phyloP scores from a whole-genome alignment of 2,888 invertebrate species.

The Scaptomyza reducta region DNA sequence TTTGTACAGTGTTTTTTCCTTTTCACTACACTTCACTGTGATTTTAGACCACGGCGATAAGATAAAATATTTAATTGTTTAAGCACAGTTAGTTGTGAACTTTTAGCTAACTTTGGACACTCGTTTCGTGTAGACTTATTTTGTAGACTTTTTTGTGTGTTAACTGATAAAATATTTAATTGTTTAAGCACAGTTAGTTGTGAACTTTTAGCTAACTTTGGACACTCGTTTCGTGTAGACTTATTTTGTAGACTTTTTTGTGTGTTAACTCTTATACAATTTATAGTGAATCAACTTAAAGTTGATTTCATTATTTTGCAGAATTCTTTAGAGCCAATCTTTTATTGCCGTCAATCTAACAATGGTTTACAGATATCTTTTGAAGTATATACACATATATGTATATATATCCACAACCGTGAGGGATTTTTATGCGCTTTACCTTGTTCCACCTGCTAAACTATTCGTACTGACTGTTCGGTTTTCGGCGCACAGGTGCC shows the following conservation, averaged over 20 bases:
- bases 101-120: conserved; percentile 10
- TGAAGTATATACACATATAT: not conserved
- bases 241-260: conserved; percentile 11
- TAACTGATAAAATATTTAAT: conserved; percentile 50
- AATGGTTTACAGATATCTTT: conserved; percentile 9
- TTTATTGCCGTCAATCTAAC: conserved; percentile 1
- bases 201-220: conserved; percentile 13
- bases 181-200: conserved; percentile 27
- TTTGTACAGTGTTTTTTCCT: conserved; percentile 5
- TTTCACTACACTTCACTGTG: conserved; percentile 24
- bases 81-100: conserved; percentile 27
- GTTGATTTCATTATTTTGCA: not conserved
- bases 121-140: conserved; percentile 13
- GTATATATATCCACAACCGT: conserved; percentile 7
- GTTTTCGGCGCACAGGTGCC: conserved; percentile 46
- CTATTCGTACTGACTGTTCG: conserved; percentile 69
- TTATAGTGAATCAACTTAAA: not conserved
- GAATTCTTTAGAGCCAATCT: not conserved
- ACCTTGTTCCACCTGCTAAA: conserved; percentile 79
- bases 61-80: conserved; percentile 45
- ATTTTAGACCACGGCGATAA: conserved; percentile 56
- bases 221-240: conserved; percentile 13
- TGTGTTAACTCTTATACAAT: not conserved
- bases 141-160: conserved; percentile 13
- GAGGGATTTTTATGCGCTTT: conserved; percentile 32